Evolutionary conservation across 2,113 vertebrate species (phyloP), one percentile per base, ranked within the genome.

Genomic region (Rhinogobius similis): DNA sequence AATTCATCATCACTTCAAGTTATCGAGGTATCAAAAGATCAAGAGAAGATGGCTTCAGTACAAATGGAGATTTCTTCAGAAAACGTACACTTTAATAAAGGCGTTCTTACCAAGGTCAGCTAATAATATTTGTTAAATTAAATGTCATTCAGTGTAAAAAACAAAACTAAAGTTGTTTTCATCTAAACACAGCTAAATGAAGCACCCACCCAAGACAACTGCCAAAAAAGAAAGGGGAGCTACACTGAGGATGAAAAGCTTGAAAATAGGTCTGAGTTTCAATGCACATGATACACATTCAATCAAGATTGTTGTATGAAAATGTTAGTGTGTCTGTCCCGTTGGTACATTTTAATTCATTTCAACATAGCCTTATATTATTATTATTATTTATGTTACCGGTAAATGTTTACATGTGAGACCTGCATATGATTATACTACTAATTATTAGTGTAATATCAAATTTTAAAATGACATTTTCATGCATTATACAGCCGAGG

Each of bases 231-330:
- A 84, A 72, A 44, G 76, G 65, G 36, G 48, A 67, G 67, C 8
- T 52, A 87, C 24, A 73, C 23, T 78, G 83, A 83, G 32, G 79
- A 86, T 27, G 81, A 79, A 52, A 79, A 77, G 23, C 46, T 53
- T 43, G 78, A 90, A 66, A 84, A 85, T 66, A 88, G 91, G 91
- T 92, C 44, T 79, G 88, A 26, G 62, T 78, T 62, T 39, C 20
- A 50, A 21, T 61, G 14, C 21, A 26, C 24, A 14, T 27, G 3
- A 12, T 24, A 16, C 55, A 58, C 59, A 39, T 13, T 48, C 46
- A 44, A 20, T 48, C 20, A 44, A 18, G 13, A 44, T 44, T 46
- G 18, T 18, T 50, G 18, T 18, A 14, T 44, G 43, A 44, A 18
- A 18, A 18, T 18, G 16, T 3, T 44, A 16, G 13, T 41, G 2